Evolutionary conservation across 30 jellyfish, hydroid and myxozoan genomes (phyloP).

Genomic region (Hydractinia symbiolongicarpus): DNA sequence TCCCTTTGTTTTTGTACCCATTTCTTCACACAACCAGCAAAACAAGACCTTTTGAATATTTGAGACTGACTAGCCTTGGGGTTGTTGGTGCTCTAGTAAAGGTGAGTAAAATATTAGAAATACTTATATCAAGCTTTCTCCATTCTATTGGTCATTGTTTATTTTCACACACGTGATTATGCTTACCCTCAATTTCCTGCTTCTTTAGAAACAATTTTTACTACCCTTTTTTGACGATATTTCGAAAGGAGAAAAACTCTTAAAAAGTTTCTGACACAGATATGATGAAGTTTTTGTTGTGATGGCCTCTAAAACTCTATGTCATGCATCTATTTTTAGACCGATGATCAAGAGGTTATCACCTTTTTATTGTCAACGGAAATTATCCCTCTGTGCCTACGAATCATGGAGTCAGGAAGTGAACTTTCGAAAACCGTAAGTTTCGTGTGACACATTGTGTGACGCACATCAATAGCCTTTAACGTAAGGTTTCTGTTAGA

Average conservation of each 20-base stretch:
- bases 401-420: conserved; percentile 98
- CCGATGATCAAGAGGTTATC: conserved; percentile 96
- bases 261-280: not conserved
- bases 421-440: conserved; percentile 95
- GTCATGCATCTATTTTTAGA: conserved; percentile 26
- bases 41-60: conserved; percentile 93
- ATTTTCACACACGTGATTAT: not conserved
- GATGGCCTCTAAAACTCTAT: not conserved
- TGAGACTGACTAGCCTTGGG: conserved; percentile 92
- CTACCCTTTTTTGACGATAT: not conserved
- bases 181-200: not conserved
- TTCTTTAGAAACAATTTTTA: not conserved
- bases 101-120: conserved; percentile 30
- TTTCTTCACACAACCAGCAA: conserved; percentile 94
- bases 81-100: conserved; percentile 98
- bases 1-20: conserved; percentile 91
- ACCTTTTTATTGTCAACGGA: conserved; percentile 85
- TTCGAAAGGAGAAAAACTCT: not conserved
- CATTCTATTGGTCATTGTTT: not conserved
- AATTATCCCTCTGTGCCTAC: conserved; percentile 82
- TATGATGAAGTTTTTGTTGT: not conserved
- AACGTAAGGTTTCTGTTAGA: no score
- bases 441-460: not conserved
- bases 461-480: no score
- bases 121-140: not conserved